phyloP scores from a whole-genome alignment of 2,113 vertebrate genomes.

The Crotalus horridus region DNA sequence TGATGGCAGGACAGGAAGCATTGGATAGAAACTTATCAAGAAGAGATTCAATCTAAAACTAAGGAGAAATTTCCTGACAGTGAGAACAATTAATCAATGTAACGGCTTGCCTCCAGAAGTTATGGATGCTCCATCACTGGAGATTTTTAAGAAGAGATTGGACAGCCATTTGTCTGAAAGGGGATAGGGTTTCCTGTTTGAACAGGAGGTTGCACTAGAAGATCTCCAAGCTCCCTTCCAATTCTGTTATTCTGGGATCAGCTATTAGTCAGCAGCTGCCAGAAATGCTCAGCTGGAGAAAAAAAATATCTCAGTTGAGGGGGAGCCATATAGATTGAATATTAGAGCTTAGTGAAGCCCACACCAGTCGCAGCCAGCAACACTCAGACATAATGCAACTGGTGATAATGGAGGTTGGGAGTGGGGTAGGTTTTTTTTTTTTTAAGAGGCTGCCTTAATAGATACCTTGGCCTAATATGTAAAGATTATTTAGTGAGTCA shows the following conservation, averaged over 20 bases:
- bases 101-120: too few species aligned
- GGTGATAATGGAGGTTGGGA: background rate
- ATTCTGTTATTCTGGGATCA: background rate
- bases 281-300: background rate
- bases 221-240: too few species aligned
- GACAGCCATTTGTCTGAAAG: too few species aligned
- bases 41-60: too few species aligned
- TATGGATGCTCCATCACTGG: too few species aligned
- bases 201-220: too few species aligned
- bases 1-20: too few species aligned
- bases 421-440: background rate
- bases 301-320: background rate
- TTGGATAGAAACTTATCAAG: too few species aligned
- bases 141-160: too few species aligned
- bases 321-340: background rate
- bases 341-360: background rate
- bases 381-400: background rate
- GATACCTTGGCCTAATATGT: background rate
- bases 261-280: background rate
- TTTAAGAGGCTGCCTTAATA: background rate
- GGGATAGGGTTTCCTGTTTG: too few species aligned
- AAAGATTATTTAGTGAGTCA: background rate
- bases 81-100: too few species aligned
- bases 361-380: background rate
- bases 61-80: too few species aligned